phyloP scores from a whole-genome alignment of 2,888 invertebrate species.

The Dryomyza anilis region DNA sequence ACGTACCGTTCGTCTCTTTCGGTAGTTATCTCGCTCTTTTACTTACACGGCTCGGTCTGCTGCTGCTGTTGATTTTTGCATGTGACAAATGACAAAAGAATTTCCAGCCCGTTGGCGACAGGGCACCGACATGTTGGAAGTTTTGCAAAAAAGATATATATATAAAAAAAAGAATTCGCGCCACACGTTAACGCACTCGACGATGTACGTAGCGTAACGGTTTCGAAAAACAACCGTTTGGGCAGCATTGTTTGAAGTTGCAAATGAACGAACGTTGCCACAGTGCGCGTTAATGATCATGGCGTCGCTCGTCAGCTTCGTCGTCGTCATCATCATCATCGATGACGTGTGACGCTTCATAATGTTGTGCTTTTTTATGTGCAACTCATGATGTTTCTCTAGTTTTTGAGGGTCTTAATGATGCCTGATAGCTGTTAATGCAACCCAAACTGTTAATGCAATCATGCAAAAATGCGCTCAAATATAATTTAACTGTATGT shows the following conservation, averaged over 20 bases:
- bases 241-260: background rate
- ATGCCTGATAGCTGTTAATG: conserved; percentile 5
- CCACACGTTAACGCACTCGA: conserved; percentile 7
- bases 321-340: background rate
- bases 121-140: background rate
- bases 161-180: no score
- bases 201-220: background rate
- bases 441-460: background rate
- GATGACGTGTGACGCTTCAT: conserved; percentile 50
- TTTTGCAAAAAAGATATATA: no score
- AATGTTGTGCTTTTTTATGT: conserved; percentile 28
- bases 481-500: background rate
- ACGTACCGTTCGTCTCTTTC: conserved; percentile 25
- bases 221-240: background rate
- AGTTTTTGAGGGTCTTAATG: conserved; percentile 26
- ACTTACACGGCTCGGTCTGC: conserved; percentile 2
- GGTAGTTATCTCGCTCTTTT: conserved; percentile 32
- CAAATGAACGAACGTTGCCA: background rate
- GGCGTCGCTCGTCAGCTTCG: background rate
- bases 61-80: no score
- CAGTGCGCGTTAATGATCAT: background rate
- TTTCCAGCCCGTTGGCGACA: background rate
- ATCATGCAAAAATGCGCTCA: no score
- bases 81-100: conserved; percentile 4
- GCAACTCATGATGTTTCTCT: no score